Evolutionary conservation across 1,140 invertebrate species (phyloP).

Genomic region (Oryctes rhinoceros): DNA sequence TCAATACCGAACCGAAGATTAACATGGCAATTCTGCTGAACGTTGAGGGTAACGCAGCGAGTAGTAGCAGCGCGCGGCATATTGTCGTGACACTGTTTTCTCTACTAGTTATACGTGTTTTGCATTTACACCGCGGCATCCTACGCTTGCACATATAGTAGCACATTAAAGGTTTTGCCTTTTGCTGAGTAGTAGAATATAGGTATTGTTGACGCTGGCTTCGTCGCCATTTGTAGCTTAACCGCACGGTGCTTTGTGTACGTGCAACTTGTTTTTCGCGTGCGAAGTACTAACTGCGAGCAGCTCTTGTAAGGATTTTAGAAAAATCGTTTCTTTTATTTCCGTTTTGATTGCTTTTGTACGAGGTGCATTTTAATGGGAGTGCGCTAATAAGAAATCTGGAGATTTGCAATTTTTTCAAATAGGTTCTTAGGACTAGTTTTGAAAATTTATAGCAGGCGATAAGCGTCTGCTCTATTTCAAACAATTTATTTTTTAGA

Average conservation of each 20-base stretch:
- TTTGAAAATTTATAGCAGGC: too few relatives aligned
- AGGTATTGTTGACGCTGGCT: neutral
- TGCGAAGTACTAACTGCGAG: neutral
- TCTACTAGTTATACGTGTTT: neutral
- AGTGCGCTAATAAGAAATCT: too few relatives aligned
- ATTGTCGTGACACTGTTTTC: slow-evolving; percentile 26
- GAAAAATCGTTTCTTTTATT: neutral
- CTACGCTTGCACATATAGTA: too few relatives aligned
- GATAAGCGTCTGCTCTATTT: too few relatives aligned
- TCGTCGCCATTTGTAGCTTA: neutral
- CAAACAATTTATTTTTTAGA: too few relatives aligned
- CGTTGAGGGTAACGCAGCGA: slow-evolving; percentile 74
- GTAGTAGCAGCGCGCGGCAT: slow-evolving; percentile 33
- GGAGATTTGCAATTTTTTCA: too few relatives aligned
- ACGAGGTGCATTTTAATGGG: neutral
- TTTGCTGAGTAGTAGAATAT: neutral
- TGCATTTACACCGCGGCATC: neutral
- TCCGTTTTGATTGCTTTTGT: neutral
- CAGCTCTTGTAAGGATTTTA: neutral
- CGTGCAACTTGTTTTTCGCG: neutral
- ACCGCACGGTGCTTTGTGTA: neutral
- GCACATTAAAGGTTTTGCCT: neutral
- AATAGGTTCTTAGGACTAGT: too few relatives aligned
- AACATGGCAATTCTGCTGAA: slow-evolving; percentile 79
- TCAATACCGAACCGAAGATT: slow-evolving; percentile 87